Base-by-base conservation (phyloP, 1,140 invertebrate species). In the Drosophila kohkoa region DNA sequence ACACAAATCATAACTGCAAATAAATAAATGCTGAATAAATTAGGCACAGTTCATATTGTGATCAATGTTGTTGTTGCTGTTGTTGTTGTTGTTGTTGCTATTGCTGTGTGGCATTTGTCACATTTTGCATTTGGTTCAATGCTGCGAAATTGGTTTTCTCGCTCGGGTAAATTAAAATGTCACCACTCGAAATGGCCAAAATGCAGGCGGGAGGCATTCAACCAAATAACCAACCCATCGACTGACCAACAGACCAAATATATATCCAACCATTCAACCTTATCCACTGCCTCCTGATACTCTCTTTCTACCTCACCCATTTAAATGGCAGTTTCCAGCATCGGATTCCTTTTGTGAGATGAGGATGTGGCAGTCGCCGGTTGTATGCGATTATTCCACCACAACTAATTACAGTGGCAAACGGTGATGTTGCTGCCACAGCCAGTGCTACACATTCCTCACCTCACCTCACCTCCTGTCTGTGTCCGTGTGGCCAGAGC, bases 401-500 rank as follows among this genome's bases (percentile, higher is more conserved):
- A 89, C 85, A 89, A 89, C 86, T 89, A 89, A 89, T 89, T 89
- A 89, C 86, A 89, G 85, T 89, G 81, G 86, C 81, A 79, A 85
- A 81, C 75, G 78, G 67, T 79, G 72, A 58, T 1, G 20, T 0
- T 38, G 35, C 58, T 35, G 45, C 7, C 20, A 25, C 57, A 28
- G 45, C 32, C 38, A 35, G 45, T 20, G 10, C 2, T 11, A 7
- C 15, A 13, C 32, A 10, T 51, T 2, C 13, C 25, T 5, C 16
- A n/a, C 25, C n/a, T 35, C 25, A 8, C 28, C 7, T 4, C n/a
- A 41, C 30, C 2, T 5, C 32, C n/a, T 7, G 15, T 54, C 11
- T 54, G 51, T 32, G 49, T 6, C 20, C 3, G 20, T 80, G 74
- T 55, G 71, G 75, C 75, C 78, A 76, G 85, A 75, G 75, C 81